Base-by-base conservation (phyloP, 2,888 invertebrate species). In the Polyommatus iphigenia region DNA sequence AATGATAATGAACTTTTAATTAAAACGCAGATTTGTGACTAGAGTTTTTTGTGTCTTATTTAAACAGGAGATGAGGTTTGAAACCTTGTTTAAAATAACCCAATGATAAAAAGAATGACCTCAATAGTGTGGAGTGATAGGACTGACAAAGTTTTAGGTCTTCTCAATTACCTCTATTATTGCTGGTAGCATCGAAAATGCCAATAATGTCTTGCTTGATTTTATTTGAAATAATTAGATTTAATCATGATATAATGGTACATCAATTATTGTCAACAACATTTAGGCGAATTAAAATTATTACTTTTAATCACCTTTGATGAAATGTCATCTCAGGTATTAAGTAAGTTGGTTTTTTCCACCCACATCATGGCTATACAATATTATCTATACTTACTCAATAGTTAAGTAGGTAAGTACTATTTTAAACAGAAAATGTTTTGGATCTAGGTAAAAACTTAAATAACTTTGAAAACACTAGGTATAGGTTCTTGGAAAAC, bases 321-420 rank as follows among this genome's bases (percentile, higher is more conserved):
- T 32, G 67, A 67, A 67, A 67, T 67, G 67, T 54, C 54, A 20
- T 57, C 57, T 62, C 62, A 13, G 67, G 32, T 67, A 67, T 67
- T 67, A 67, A 24, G 62, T 62, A 24, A 24, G 29, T 67, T 67
- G 62, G 24, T 67, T 32, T 67, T 67, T 67, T 67, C 67, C 15
- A 67, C 62, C 20, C 24, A 67, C 4, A 20, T 67, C 62, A 62
- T 62, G 62, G 20, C 24, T 24, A 20, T 24, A 50, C 8, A 3
- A 3, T 5, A 57, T 3, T n/a, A 57, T 20, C 18, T 41, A 41
- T 41, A 8, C 24, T 24, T 2, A n/a, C n/a, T n/a, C n/a, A n/a
- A n/a, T n/a, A n/a, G 36, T n/a, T n/a, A n/a, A n/a, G 36, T 36
- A 36, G 8, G 8, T 41, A 41, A 0, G 7, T 41, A 50, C 50